Conservation (phyloP, 2,888 invertebrate genomes). For the Scaptomyza tumidula region DNA sequence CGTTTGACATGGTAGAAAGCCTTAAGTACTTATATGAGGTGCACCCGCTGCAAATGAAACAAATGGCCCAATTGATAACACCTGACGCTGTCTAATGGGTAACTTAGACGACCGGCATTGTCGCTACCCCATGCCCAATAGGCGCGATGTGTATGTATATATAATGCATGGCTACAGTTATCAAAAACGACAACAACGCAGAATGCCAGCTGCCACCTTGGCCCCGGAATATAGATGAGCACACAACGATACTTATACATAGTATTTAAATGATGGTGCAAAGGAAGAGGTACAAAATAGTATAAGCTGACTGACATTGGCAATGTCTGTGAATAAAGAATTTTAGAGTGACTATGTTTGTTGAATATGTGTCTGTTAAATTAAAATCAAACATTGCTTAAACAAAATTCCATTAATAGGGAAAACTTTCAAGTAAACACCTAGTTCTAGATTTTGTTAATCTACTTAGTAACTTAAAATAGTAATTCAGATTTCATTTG, state of each 20-base stretch:
- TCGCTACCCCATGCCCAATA: slow-evolving; percentile 42
- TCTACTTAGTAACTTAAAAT: background rate
- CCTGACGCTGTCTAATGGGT: slow-evolving; percentile 16
- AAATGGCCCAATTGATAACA: slow-evolving; percentile 42
- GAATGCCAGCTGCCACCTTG: slow-evolving; percentile 68
- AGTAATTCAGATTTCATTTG: background rate
- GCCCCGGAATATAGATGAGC: slow-evolving; percentile 34
- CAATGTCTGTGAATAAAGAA: slow-evolving; percentile 24
- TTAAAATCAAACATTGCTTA: no score
- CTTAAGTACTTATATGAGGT: background rate
- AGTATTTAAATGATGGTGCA: slow-evolving; percentile 9
- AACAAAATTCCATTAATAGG: no score
- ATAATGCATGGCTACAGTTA: slow-evolving; percentile 47
- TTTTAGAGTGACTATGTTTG: no score
- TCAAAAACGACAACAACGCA: slow-evolving; percentile 53
- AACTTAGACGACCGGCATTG: slow-evolving; percentile 22
- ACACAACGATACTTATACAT: background rate
- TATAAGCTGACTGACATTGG: slow-evolving; percentile 59
- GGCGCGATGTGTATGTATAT: background rate
- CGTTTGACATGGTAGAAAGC: no score
- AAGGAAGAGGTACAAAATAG: slow-evolving; percentile 55
- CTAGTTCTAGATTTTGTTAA: background rate
- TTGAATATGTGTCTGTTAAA: no score
- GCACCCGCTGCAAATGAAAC: slow-evolving; percentile 1
- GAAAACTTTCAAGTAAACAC: background rate